Evolutionary conservation across 1,140 invertebrate genomes (phyloP).

Genomic region (Pseudomyrmex flavicornis): DNA sequence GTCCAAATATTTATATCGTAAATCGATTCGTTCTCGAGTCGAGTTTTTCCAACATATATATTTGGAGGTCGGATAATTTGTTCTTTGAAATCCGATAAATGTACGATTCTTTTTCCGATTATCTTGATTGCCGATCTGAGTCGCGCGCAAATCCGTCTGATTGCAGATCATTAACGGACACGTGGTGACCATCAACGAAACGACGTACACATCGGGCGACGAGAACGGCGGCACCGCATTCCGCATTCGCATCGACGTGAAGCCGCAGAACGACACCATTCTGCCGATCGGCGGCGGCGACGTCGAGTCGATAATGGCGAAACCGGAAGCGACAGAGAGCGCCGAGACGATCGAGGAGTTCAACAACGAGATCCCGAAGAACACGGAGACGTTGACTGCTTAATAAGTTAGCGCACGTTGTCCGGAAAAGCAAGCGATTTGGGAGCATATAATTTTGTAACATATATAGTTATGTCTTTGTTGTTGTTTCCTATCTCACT

Average conservation of each 20-base stretch:
- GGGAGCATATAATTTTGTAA: conserved; percentile 27
- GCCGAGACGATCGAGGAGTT: conserved; percentile 81
- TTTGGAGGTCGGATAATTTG: too few species aligned
- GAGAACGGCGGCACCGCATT: conserved; percentile 82
- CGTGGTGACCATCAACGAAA: conserved; percentile 87
- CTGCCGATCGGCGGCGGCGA: conserved; percentile 63
- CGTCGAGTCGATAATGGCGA: conserved; percentile 56
- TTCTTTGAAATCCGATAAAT: too few species aligned
- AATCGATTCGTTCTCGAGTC: too few species aligned
- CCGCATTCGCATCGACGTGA: conserved; percentile 85
- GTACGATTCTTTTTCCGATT: too few species aligned
- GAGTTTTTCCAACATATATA: too few species aligned
- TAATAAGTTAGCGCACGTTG: conserved; percentile 49
- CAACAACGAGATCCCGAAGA: conserved; percentile 82
- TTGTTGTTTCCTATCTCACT: conserved; percentile 33
- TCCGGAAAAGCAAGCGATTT: too few species aligned
- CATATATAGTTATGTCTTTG: conserved; percentile 41
- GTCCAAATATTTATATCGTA: too few species aligned
- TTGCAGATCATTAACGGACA: conserved; percentile 86
- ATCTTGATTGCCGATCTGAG: background rate
- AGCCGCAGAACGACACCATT: conserved; percentile 81
- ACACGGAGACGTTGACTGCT: conserved; percentile 78
- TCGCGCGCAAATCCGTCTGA: conserved; percentile 2
- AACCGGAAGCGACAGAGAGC: conserved; percentile 66
- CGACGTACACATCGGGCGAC: conserved; percentile 83